Evolutionary conservation across 1,140 invertebrate species (phyloP).

Genomic region (Brachionus manjavacas): DNA sequence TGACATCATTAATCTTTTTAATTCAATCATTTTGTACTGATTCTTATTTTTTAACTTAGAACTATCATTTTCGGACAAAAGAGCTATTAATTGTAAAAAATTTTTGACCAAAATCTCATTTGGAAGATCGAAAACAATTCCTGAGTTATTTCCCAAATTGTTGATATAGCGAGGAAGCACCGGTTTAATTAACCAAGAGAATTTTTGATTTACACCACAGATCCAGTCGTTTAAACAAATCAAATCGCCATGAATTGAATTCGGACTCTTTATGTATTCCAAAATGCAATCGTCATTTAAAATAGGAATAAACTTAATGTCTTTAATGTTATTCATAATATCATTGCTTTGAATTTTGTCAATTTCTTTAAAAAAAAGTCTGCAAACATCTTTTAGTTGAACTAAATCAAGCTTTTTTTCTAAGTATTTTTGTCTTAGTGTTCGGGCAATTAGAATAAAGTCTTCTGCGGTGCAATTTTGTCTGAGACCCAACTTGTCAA

Average conservation of each 20-base stretch:
- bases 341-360: background rate
- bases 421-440: background rate
- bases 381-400: background rate
- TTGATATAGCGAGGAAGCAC: background rate
- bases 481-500: background rate
- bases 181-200: background rate
- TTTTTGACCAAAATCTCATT: background rate
- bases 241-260: background rate
- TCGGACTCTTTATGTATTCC: background rate
- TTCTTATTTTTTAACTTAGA: background rate
- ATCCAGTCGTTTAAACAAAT: background rate
- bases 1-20: background rate
- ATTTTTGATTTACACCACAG: background rate
- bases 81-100: background rate
- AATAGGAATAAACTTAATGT: background rate
- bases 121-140: background rate
- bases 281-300: background rate
- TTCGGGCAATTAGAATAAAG: background rate
- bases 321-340: background rate
- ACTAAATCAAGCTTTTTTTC: background rate
- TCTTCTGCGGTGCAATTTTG: background rate
- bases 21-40: no score
- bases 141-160: background rate
- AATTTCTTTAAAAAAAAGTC: background rate
- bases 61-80: background rate